These are phyloP conservation scores for Diaphora mendica DNA, from an alignment of 2,888 invertebrate genomes.

Conservation along the genomic window DNA sequence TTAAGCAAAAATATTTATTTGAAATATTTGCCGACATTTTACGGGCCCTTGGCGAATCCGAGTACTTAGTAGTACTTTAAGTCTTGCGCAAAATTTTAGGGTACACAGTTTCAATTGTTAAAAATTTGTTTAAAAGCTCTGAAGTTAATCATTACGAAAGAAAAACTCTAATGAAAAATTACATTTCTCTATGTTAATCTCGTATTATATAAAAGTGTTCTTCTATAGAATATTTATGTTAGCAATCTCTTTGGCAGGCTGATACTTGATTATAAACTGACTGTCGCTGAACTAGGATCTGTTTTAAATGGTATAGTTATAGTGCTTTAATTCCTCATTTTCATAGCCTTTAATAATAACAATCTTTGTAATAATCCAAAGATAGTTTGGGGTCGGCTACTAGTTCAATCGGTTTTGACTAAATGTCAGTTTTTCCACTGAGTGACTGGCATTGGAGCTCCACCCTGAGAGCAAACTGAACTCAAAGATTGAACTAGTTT, in stretches of 20 bases:
- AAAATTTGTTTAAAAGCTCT: neutral
- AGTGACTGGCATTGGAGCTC: no score
- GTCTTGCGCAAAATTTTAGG: constrained; percentile 6
- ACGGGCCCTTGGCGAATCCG: constrained; percentile 14
- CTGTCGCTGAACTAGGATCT: neutral
- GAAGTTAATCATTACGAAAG: neutral
- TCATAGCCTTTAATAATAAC: no score
- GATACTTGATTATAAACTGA: neutral
- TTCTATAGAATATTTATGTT: neutral
- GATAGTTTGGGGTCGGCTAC: no score
- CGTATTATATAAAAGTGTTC: neutral
- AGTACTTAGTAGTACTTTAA: constrained; percentile 15
- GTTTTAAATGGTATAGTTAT: neutral
- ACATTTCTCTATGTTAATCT: neutral
- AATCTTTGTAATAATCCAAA: no score
- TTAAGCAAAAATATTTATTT: constrained; percentile 29
- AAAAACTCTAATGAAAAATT: neutral
- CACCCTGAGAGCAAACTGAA: no score
- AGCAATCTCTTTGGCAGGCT: neutral
- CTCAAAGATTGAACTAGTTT: no score
- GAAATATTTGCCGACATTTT: constrained; percentile 29
- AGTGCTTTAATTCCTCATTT: neutral
- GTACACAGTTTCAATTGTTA: neutral
- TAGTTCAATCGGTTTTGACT: no score
- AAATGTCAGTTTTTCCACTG: no score